Conservation (phyloP, 2,888 invertebrate species). For the Catocala nupta region DNA sequence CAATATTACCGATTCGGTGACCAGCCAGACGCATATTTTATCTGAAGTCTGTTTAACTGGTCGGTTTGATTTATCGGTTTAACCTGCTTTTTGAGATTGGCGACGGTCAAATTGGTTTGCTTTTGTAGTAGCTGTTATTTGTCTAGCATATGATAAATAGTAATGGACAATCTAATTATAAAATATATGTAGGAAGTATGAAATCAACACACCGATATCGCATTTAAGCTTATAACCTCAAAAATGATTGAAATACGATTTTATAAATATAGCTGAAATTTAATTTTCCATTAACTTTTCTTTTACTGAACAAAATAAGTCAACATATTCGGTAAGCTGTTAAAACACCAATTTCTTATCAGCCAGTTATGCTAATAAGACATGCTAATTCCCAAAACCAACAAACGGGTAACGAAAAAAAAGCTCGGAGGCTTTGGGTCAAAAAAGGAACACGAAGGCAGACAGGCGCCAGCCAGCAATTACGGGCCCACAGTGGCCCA, state of each 20-base stretch:
- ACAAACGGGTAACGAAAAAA: conserved; percentile 79
- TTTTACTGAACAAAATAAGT: conserved; percentile 12
- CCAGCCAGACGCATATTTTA: conserved; percentile 82
- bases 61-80: conserved; percentile 48
- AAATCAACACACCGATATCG: neutral
- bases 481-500: conserved; percentile 69
- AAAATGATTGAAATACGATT: too few species aligned
- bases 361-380: conserved; percentile 86
- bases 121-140: conserved; percentile 34
- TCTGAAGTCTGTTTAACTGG: conserved; percentile 52
- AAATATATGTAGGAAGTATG: too few species aligned
- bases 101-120: conserved; percentile 37
- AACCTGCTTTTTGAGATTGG: conserved; percentile 56
- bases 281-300: neutral
- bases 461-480: conserved; percentile 85
- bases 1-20: conserved; percentile 85
- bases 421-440: conserved; percentile 53
- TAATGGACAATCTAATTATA: neutral
- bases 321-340: conserved; percentile 58
- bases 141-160: conserved; percentile 6
- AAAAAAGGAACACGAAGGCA: conserved; percentile 77
- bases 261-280: neutral
- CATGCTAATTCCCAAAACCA: conserved; percentile 87
- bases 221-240: neutral
- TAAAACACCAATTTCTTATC: conserved; percentile 84